Base-by-base conservation (phyloP, 2,113 vertebrate genomes). In the Noturus placidus region DNA sequence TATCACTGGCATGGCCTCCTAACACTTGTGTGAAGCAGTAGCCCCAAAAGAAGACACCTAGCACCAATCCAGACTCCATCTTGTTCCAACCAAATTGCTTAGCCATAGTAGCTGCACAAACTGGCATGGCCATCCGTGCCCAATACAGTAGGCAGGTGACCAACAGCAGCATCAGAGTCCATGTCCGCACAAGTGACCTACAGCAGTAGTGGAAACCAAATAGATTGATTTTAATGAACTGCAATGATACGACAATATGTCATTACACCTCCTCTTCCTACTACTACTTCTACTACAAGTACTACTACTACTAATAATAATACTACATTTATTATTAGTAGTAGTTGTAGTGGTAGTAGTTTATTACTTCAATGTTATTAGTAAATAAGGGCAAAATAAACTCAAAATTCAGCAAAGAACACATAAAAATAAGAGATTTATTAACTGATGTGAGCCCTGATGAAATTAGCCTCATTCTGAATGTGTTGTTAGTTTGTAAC, bases 1-100 rank as follows among this genome's bases (percentile, higher is more conserved):
- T 95, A 89, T 99, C 98, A 54, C 97, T 98, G 54, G 94, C 94
- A 63, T 97, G 93, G 82, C 97, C 97, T 1, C 97, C 97, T 11
- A 96, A 84, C 0, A 98, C 94, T 95, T 98, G 97, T 0, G 97
- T 98, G 90, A 97, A 85, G 91, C 97, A 98, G 93, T 97, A 98
- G 59, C 97, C 97, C 97, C 97, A 98, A 94, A 97, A 99, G 94
- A 98, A 99, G 87, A 96, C 97, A 87, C 97, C 96, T 89, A 99
- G 94, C n/a, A 95, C 95, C 0, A 97, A 7, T 0, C 97, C 97
- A 0, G 95, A 95, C 30, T 98, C 96, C 19, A 95, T 96, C 94
- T 98, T 98, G 91, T 94, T 96, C 97, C 98, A 99, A 78, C 92
- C 84, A 7, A 98, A 98, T 67, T 89, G 84, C 50, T 94, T 86